Evolutionary conservation across 53 echinoderm and acorn worm species (phyloP).

Genomic region (Paelopatides confundens): DNA sequence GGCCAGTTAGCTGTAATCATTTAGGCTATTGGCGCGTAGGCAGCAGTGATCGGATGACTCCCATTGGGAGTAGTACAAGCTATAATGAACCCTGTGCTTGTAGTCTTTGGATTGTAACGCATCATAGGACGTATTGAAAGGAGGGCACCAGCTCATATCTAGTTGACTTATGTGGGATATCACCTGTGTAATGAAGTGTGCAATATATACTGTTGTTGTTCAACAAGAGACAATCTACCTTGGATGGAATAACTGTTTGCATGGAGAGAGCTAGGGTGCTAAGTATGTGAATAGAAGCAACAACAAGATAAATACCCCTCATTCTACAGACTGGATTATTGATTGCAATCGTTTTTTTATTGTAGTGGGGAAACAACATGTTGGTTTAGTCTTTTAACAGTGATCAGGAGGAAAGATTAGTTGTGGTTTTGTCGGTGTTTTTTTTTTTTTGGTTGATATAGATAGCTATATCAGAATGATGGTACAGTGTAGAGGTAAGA

Average conservation of each 20-base stretch:
- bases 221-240: neutral
- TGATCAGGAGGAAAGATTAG: conserved; percentile 32
- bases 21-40: neutral
- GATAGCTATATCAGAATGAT: too few relatives aligned
- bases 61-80: conserved; percentile 17
- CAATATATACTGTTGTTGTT: conserved; percentile 3
- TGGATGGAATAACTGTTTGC: conserved; percentile 31
- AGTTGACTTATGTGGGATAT: conserved; percentile 32
- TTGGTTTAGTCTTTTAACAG: conserved; percentile 26
- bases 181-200: conserved; percentile 41
- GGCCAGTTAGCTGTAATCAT: conserved; percentile 14
- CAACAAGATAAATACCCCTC: neutral
- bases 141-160: conserved; percentile 35
- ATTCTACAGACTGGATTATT: neutral
- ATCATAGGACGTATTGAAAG: conserved; percentile 15
- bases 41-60: conserved; percentile 24
- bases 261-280: conserved; percentile 2
- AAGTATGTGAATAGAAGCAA: neutral
- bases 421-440: neutral
- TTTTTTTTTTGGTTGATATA: neutral
- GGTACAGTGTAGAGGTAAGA: too few relatives aligned
- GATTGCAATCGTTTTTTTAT: neutral
- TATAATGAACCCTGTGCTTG: conserved; percentile 3
- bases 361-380: conserved; percentile 30
- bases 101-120: conserved; percentile 1